phyloP scores from a whole-genome alignment of 64 coral and sea anemone species.

The Trachythela sp. region DNA sequence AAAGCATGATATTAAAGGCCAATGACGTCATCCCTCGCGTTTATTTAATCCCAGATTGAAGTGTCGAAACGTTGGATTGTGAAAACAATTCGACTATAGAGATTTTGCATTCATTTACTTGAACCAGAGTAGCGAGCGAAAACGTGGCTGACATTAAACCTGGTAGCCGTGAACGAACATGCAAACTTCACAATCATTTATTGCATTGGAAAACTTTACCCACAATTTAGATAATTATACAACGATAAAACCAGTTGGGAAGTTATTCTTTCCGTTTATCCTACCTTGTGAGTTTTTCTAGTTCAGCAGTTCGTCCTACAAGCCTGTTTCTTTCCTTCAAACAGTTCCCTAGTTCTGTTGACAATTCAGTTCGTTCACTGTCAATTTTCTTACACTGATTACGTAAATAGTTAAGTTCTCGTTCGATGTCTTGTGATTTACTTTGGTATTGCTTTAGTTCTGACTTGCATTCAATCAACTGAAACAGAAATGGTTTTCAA shows the following conservation, averaged over 20 bases:
- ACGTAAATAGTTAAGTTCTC: conserved; percentile 75
- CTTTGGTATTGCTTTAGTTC: conserved; percentile 44
- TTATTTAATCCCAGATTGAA: too few species aligned
- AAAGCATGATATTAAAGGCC: too few species aligned
- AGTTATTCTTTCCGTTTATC: neutral
- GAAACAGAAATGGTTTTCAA: neutral
- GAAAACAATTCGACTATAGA: too few species aligned
- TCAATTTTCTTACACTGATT: conserved; percentile 81
- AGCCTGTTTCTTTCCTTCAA: conserved; percentile 81
- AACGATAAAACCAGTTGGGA: too few species aligned
- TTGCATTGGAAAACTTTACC: too few species aligned
- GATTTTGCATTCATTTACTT: too few species aligned
- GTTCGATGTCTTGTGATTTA: conserved; percentile 62
- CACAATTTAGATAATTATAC: too few species aligned
- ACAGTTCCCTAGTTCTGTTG: conserved; percentile 47
- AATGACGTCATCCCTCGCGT: too few species aligned
- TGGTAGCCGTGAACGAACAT: neutral
- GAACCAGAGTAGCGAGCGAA: too few species aligned
- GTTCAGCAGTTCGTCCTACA: conserved; percentile 69
- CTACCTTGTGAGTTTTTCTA: conserved; percentile 81
- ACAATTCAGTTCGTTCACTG: conserved; percentile 62
- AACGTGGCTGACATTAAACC: too few species aligned
- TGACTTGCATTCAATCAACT: neutral
- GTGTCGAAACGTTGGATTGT: too few species aligned
- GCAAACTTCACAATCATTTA: too few species aligned